Base-by-base conservation (phyloP, 1,140 invertebrate genomes). In the Drosophila trapezifrons region DNA sequence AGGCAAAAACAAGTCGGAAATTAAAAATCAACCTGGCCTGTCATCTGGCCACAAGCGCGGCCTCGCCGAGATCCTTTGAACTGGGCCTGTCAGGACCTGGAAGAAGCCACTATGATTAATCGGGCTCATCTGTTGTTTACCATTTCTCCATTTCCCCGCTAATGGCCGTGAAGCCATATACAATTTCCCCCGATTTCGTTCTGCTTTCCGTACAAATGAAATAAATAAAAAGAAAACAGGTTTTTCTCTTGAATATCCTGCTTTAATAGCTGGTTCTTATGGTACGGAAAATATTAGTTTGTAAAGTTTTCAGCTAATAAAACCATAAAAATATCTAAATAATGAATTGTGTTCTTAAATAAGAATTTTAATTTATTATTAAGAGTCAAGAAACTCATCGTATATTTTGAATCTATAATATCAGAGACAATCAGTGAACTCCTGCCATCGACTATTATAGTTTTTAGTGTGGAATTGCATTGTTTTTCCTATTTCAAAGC, bases 1-100 rank as follows among this genome's bases (percentile, higher is more conserved):
- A 80, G 60, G 77, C 81, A 85, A 85, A 74, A 85, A 82, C 83
- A 83, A 83, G 79, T 73, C 43, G 83, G 76, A 87, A 86, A 86
- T 76, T 87, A 86, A 87, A 86, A 77, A 81, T 80, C 60, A 64
- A 74, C 43, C 56, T 73, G 32, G 47, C 49, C 75, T 87, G 82
- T 86, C 82, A 86, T 87, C 62, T 87, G 82, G 80, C 71, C 17
- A 27, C 49, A 65, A 40, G 27, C 42, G 60, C 38, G 54, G 38
- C 25, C 47, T 25, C 5, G 42, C 7, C 25, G n/a, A 43, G 42
- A 40, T 71, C 67, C 66, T 71, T 71, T 70, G 66, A 71, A 70
- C 65, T 57, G 29, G 15, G 18, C 7, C 67, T 70, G 65, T 70
- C 65, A 70, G 42, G 51, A 35, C 43, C 42, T 42, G 6, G 64